Conservation (phyloP, 2,888 invertebrate species). For the Lasioglossum morio region DNA sequence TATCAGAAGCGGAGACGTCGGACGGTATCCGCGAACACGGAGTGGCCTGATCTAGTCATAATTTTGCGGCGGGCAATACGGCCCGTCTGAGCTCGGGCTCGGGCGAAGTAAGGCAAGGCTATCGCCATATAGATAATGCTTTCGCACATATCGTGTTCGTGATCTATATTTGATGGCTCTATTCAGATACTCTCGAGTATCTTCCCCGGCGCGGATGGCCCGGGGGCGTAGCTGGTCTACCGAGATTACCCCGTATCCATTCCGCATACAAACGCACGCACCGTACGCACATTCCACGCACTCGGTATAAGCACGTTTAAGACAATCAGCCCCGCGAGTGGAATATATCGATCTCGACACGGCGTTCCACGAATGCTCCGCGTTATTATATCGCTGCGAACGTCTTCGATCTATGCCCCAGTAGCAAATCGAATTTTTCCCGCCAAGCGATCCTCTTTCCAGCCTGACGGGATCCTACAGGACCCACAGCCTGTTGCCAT, state of each 20-base stretch:
- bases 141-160: conserved; percentile 70
- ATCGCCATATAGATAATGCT: conserved; percentile 71
- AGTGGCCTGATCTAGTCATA: conserved; percentile 28
- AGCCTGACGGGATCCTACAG: not conserved
- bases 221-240: conserved; percentile 47
- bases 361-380: conserved; percentile 39
- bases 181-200: conserved; percentile 73
- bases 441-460: not conserved
- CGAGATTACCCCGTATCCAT: conserved; percentile 51
- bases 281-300: conserved; percentile 52
- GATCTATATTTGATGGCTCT: conserved; percentile 77
- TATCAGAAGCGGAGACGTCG: not conserved
- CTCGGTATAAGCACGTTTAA: conserved; percentile 13
- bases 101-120: conserved; percentile 40
- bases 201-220: conserved; percentile 58
- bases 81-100: conserved; percentile 25
- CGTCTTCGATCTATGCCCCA: conserved; percentile 2
- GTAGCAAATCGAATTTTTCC: conserved; percentile 34
- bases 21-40: not conserved
- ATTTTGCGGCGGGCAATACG: conserved; percentile 44
- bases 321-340: conserved; percentile 33
- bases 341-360: conserved; percentile 46
- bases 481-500: conserved; percentile 11
- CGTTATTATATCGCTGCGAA: conserved; percentile 26
- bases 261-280: conserved; percentile 16